Percentiles rank a stretch among this genome's conserved stretches.
These are phyloP conservation scores for Nephrocerus scutellatus DNA, from an alignment of 2,888 invertebrate genomes.

Conservation along the genomic window DNA sequence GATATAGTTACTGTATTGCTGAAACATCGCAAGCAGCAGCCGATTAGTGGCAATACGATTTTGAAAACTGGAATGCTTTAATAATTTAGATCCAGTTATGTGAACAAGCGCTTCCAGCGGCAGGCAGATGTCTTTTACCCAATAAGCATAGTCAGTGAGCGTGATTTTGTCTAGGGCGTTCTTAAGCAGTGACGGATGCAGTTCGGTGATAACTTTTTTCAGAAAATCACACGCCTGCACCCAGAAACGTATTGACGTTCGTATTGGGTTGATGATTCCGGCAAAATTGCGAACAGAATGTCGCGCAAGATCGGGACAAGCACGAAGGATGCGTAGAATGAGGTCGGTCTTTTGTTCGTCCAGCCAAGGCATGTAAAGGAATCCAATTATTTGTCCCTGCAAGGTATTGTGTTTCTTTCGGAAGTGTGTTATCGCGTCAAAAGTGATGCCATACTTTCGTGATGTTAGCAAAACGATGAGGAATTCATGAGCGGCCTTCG, in stretches of 20 bases:
- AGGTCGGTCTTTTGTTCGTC: constrained; percentile 58
- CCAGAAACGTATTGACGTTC: constrained; percentile 23
- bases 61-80: constrained; percentile 26
- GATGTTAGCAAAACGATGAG: constrained; percentile 70
- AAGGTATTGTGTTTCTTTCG: constrained; percentile 39
- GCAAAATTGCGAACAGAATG: constrained; percentile 56
- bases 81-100: constrained; percentile 25
- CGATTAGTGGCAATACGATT: constrained; percentile 41
- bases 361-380: constrained; percentile 63
- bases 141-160: constrained; percentile 37
- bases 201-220: constrained; percentile 30
- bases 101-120: constrained; percentile 37
- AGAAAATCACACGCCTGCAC: constrained; percentile 30
- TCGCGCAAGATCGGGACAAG: constrained; percentile 67
- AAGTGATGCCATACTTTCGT: constrained; percentile 68
- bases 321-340: constrained; percentile 56
- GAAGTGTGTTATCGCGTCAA: constrained; percentile 56
- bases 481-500: constrained; percentile 58
- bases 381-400: constrained; percentile 52
- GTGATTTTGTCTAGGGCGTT: constrained; percentile 38
- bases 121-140: constrained; percentile 42
- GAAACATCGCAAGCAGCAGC: constrained; percentile 46
- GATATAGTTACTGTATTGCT: constrained; percentile 45
- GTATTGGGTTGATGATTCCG: constrained; percentile 54
- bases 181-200: constrained; percentile 33